Conservation (phyloP, 2,888 invertebrate genomes). For the Seira musarum region DNA sequence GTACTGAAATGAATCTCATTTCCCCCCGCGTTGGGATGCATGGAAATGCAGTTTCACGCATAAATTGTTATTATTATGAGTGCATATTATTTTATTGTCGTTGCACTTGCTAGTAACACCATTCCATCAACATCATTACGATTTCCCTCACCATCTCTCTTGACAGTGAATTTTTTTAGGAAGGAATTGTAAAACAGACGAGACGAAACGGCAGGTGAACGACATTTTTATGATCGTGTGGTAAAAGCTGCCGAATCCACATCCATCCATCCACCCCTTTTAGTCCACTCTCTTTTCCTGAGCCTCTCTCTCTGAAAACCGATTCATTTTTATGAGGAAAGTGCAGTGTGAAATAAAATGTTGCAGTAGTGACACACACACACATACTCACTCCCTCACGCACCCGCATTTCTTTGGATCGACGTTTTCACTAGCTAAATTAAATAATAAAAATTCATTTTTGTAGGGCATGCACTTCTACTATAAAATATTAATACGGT, state of each 20-base stretch:
- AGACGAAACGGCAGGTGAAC: constrained; percentile 4
- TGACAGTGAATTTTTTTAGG: neutral
- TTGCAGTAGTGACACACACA: neutral
- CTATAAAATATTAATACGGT: neutral
- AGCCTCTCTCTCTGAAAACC: neutral
- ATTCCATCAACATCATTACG: constrained; percentile 1
- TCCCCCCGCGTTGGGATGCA: neutral
- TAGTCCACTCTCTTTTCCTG: neutral
- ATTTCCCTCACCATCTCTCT: too few relatives aligned
- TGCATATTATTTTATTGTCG: constrained; percentile 5
- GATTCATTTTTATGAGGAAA: neutral
- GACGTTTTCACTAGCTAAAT: neutral
- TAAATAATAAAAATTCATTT: constrained; percentile 15
- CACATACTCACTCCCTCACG: too few relatives aligned
- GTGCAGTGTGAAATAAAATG: constrained; percentile 10
- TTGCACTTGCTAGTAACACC: neutral
- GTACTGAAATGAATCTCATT: too few relatives aligned
- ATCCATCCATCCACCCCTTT: constrained; percentile 8
- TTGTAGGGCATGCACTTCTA: constrained; percentile 6
- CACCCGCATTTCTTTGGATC: neutral
- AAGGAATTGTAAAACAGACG: neutral
- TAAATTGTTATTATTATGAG: constrained; percentile 5
- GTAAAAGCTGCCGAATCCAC: neutral
- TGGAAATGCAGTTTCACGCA: neutral
- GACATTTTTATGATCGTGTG: constrained; percentile 13